A percentile compares a stretch with the other conserved stretches of the same genome.
Conservation (phyloP, 2,113 vertebrate species). For the Bufo gargarizans region DNA sequence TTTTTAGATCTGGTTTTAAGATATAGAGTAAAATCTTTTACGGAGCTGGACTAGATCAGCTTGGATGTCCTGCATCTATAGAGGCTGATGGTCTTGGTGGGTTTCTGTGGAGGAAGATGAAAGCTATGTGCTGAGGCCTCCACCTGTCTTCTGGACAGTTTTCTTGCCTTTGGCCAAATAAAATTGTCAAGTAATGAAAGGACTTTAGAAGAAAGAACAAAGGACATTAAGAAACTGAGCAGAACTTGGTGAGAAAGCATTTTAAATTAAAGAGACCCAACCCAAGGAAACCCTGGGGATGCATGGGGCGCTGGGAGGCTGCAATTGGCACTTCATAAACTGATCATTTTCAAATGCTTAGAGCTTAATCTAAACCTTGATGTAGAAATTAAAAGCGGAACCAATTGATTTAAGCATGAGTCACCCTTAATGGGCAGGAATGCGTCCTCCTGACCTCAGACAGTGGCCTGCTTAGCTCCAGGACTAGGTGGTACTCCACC, state of each 20-base stretch:
- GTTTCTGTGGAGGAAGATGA: slow-evolving; percentile 1
- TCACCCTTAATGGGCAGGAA: slow-evolving; percentile 59
- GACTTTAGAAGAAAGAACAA: slow-evolving; percentile 55
- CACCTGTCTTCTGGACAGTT: slow-evolving; percentile 36
- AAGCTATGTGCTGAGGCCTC: slow-evolving; percentile 23
- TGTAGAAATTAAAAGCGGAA: slow-evolving; percentile 67
- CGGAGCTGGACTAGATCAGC: background rate
- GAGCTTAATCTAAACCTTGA: slow-evolving; percentile 60
- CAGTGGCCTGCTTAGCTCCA: slow-evolving; percentile 38
- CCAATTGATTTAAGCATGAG: slow-evolving; percentile 70
- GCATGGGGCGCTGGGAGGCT: slow-evolving; percentile 65
- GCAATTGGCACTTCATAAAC: slow-evolving; percentile 71
- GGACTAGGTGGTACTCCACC: slow-evolving; percentile 30
- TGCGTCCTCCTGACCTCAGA: slow-evolving; percentile 46
- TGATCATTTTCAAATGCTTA: slow-evolving; percentile 68
- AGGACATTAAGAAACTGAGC: slow-evolving; percentile 59
- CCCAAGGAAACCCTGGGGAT: slow-evolving; percentile 67
- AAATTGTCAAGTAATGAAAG: slow-evolving; percentile 62
- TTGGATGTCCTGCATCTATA: background rate
- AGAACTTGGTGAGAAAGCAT: slow-evolving; percentile 64
- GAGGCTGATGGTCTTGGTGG: background rate
- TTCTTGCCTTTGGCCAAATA: slow-evolving; percentile 52
- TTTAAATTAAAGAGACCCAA: slow-evolving; percentile 62
- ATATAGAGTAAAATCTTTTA: background rate
- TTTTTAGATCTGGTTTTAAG: background rate